Percentiles rank a stretch among this genome's conserved stretches.
These are phyloP conservation scores for Heliconius nattereri DNA, from an alignment of 1,140 invertebrate genomes.

Conservation along the genomic window DNA sequence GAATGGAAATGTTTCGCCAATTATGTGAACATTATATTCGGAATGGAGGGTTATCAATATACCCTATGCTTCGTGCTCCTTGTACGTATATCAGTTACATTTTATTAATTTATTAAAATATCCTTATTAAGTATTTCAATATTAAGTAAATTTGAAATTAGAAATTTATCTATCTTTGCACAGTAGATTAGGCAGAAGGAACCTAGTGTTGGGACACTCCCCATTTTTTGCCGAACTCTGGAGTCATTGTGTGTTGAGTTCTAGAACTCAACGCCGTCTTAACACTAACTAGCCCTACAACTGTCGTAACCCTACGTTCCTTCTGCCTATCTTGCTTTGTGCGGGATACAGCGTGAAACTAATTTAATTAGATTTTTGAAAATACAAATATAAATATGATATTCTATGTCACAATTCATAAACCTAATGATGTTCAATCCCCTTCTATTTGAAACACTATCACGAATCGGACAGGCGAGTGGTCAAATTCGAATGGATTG, in stretches of 20 bases:
- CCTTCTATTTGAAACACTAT: slow-evolving; percentile 65
- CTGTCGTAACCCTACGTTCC: too few species aligned
- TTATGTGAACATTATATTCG: slow-evolving; percentile 78
- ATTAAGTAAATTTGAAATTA: background rate
- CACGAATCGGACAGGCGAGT: slow-evolving; percentile 66
- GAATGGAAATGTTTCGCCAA: slow-evolving; percentile 79
- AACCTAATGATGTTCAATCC: slow-evolving; percentile 23
- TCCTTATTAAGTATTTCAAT: background rate
- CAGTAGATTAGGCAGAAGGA: too few species aligned
- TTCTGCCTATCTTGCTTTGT: too few species aligned
- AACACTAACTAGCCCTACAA: too few species aligned
- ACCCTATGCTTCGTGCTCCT: slow-evolving; percentile 31
- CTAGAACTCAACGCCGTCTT: too few species aligned
- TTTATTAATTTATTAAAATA: slow-evolving; percentile 28
- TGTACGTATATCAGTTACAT: slow-evolving; percentile 40
- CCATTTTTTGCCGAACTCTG: too few species aligned
- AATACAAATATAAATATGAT: too few species aligned
- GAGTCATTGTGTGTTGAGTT: too few species aligned
- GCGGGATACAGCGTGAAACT: too few species aligned
- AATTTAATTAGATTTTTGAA: too few species aligned
- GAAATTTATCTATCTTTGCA: background rate
- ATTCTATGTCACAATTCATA: background rate
- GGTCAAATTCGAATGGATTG: slow-evolving; percentile 77
- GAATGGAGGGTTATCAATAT: slow-evolving; percentile 76
- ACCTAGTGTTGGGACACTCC: too few species aligned